Evolutionary conservation across 2,797 vertebrate genomes (phyloP), one percentile per base, ranked within the genome.

Genomic region (Lerista edwardsae): DNA sequence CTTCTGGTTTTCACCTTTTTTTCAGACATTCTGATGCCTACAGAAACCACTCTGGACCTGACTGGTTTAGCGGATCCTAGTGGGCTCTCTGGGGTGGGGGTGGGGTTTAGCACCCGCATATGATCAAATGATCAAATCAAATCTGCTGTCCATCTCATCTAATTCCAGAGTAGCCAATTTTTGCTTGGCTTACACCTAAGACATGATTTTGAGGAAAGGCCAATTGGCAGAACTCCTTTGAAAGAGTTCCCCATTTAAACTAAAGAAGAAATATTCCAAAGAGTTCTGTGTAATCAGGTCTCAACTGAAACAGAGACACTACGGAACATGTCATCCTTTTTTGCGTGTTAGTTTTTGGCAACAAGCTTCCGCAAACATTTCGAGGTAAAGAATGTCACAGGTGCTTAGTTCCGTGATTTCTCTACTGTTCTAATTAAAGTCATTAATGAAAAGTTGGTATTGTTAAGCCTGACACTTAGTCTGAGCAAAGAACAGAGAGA

Each of bases 391-490:
- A 31, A 81, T 83, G 74, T 87, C 85, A 86, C 84, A 88, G 80
- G 67, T 90, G 75, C 27, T 36, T 77, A 89, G 88, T 82, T 88
- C 62, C 61, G 80, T 85, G 6, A 90, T 80, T 90, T 90, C 74
- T 88, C 89, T 76, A 84, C 59, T 44, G 47, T 82, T 91, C 79
- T 88, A 89, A 91, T 92, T 91, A 90, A 91, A 79, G 57, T 75
- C 51, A 77, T 90, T 90, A 93, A 90, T 87, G 86, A 90, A 90
- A 90, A 75, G 62, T 78, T 83, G 31, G 36, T 90, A 62, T 64
- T 85, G 86, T 90, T 79, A 85, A 76, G 75, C 67, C 80, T 92
- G 80, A 87, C 79, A 88, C 36, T 82, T 77, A 86, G 64, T 84
- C 85, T 74, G 82, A 89, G 72, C 34, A 87, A 90, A 75, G 55